Base-by-base conservation (phyloP, 2,888 invertebrate genomes). In the Macaria notata region DNA sequence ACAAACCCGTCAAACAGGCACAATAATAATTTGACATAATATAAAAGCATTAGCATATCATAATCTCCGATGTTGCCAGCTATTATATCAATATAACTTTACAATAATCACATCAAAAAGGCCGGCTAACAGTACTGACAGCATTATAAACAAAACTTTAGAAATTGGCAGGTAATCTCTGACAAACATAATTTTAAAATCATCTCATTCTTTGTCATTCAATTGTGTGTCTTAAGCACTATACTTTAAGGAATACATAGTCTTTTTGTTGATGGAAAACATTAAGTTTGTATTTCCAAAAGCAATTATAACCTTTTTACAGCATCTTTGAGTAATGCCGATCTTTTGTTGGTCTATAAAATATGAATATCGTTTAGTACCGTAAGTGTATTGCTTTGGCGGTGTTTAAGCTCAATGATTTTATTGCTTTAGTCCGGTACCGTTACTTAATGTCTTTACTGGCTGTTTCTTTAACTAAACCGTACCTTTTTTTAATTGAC, bases 281-380 rank as follows among this genome's bases (percentile, higher is more conserved):
- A 47, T 8, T 49, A 38, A 42, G 39, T 48, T 56, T 51, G 63
- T 56, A 45, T 19, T 58, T 50, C 58, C 68, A 63, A 78, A 75
- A 75, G 74, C 74, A 59, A 83, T 85, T 76, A 83, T 79, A 76
- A 77, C 71, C 70, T 76, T 75, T 84, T 83, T 79, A 85, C 78
- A 78, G 71, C 72, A 55, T 52, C 76, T 83, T 83, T 84, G 80
- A 76, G 66, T 47, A 48, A 51, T 31, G 74, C 84, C 86, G 85
- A 71, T 71, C 61, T 67, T 75, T 78, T 78, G 75, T 77, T 69
- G 67, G 63, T 56, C 70, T 72, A 73, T 78, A 78, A 77, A 75
- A 69, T 70, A 75, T 76, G 62, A 69, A 76, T 76, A 76, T 73
- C 73, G 62, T 66, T 72, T 70, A 74, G 71, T 68, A 59, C 70